A percentile compares a stretch with the other conserved stretches of the same genome.
Conservation (phyloP, 2,113 vertebrate genomes). For the Pangasianodon hypophthalmus region DNA sequence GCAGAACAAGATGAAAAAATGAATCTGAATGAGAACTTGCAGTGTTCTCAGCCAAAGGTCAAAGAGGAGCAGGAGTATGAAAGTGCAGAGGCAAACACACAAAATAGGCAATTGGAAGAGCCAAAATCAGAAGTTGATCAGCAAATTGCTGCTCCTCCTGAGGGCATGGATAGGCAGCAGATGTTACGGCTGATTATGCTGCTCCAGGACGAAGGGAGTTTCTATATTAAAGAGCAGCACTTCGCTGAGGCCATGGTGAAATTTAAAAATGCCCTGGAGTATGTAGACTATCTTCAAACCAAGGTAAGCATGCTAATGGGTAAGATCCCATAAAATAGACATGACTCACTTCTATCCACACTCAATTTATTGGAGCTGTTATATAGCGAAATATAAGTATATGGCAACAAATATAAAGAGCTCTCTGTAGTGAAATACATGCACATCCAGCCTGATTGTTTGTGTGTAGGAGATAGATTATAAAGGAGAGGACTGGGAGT, state of each 20-base stretch:
- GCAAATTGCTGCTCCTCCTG: background rate
- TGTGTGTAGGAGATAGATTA: conserved; percentile 74
- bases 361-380: conserved; percentile 6
- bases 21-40: background rate
- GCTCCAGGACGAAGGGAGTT: conserved; percentile 82
- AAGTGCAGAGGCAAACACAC: conserved; percentile 14
- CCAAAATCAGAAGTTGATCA: background rate
- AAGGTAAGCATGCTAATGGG: conserved; percentile 68
- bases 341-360: background rate
- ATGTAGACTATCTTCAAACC: conserved; percentile 78
- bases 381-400: background rate
- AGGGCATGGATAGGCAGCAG: conserved; percentile 79
- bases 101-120: conserved; percentile 34
- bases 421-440: conserved; percentile 56
- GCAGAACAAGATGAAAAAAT: background rate
- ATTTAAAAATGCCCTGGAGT: conserved; percentile 81
- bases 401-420: conserved; percentile 56
- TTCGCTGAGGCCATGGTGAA: conserved; percentile 75
- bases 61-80: conserved; percentile 10
- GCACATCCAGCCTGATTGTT: conserved; percentile 31
- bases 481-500: conserved; percentile 83
- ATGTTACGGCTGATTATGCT: conserved; percentile 79
- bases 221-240: conserved; percentile 73
- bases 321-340: background rate
- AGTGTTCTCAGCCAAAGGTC: conserved; percentile 19